phyloP scores from a whole-genome alignment of 2,797 vertebrate species.

The Dicrostonyx torquatus region DNA sequence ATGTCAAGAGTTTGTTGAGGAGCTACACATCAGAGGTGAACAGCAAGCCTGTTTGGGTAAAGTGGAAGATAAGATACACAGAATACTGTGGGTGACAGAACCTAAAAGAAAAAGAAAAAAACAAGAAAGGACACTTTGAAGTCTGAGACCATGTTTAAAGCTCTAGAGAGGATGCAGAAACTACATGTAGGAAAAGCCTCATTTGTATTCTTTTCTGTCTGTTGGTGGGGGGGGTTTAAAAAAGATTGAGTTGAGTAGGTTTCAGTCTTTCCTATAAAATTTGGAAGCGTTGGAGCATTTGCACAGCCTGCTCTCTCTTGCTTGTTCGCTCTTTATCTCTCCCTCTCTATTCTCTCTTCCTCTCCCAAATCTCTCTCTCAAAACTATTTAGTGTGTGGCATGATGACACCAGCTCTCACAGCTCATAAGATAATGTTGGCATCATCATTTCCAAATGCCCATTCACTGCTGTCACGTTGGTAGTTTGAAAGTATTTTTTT shows the following conservation, averaged over 20 bases:
- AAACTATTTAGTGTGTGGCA: background rate
- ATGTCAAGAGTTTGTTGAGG: background rate
- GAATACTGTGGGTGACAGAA: background rate
- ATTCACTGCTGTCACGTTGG: background rate
- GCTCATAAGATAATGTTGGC: background rate
- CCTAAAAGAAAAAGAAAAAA: background rate
- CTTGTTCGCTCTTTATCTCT: background rate
- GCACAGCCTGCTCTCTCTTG: background rate
- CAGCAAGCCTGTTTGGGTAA: background rate
- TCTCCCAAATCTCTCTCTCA: background rate
- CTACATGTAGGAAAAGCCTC: background rate
- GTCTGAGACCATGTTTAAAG: constrained; percentile 16
- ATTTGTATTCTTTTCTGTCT: background rate
- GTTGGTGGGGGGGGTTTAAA: background rate
- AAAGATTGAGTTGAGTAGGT: background rate
- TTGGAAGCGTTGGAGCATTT: background rate
- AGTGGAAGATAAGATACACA: background rate
- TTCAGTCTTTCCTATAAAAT: background rate
- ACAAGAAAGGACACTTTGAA: background rate
- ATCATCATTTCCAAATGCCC: background rate
- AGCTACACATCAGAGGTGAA: background rate
- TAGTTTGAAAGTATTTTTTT: background rate
- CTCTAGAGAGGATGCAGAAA: background rate
- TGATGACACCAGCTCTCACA: background rate
- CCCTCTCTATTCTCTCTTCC: background rate